A percentile compares a stretch with the other conserved stretches of the same genome.
phyloP scores from a whole-genome alignment of 2,797 vertebrate genomes.

The Lemur catta region DNA sequence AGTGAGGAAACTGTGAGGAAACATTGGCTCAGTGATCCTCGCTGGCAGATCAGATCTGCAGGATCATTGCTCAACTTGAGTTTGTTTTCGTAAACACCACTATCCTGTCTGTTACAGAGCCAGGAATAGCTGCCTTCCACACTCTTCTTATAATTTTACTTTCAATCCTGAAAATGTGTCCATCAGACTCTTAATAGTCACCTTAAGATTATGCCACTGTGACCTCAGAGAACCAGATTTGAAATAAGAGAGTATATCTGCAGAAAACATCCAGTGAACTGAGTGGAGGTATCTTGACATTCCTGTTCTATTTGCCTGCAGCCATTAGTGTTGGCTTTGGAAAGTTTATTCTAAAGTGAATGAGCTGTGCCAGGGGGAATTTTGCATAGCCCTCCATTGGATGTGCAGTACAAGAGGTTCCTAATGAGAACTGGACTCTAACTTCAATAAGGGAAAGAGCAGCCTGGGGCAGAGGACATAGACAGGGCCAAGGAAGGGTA shows the following conservation, averaged over 20 bases:
- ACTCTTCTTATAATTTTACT: slow-evolving; percentile 39
- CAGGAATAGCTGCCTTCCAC: background rate
- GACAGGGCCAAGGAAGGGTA: background rate
- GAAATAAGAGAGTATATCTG: background rate
- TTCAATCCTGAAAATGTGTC: slow-evolving; percentile 21
- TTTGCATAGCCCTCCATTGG: background rate
- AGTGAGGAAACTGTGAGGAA: background rate
- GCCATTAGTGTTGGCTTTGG: background rate
- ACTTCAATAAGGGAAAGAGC: background rate
- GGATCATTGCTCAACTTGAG: background rate
- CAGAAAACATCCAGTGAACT: background rate
- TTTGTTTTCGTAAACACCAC: slow-evolving; percentile 25
- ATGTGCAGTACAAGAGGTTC: background rate
- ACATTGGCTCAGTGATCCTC: background rate
- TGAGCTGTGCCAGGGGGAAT: background rate
- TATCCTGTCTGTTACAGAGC: background rate
- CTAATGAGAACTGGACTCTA: background rate
- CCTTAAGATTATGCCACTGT: background rate
- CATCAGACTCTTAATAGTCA: background rate
- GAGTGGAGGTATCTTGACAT: background rate
- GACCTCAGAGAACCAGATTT: slow-evolving; percentile 17
- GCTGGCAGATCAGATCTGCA: background rate
- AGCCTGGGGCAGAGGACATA: background rate
- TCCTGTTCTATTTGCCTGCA: background rate
- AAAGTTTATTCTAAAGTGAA: background rate